Conservation (phyloP, 2,888 invertebrate species). For the Caenorhabditis macrosperma region DNA sequence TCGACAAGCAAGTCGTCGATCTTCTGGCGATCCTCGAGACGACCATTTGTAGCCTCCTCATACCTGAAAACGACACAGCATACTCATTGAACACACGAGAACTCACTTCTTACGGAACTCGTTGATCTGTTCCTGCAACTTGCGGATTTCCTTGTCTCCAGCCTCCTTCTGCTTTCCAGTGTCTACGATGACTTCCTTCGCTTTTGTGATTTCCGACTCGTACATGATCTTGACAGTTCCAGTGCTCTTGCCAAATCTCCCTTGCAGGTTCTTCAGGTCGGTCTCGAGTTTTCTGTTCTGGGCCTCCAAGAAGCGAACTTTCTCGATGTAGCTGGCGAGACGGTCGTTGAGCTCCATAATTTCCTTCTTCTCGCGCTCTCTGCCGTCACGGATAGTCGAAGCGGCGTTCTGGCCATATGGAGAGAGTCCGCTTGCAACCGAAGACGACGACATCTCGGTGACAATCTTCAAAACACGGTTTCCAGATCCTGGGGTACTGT, state of each 20-base stretch:
- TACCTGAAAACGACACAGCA: slow-evolving; percentile 76
- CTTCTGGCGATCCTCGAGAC: slow-evolving; percentile 80
- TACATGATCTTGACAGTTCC: slow-evolving; percentile 73
- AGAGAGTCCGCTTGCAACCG: slow-evolving; percentile 61
- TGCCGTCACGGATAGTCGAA: slow-evolving; percentile 80
- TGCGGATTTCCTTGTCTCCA: slow-evolving; percentile 66
- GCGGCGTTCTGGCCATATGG: slow-evolving; percentile 79
- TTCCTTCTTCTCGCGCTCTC: slow-evolving; percentile 83
- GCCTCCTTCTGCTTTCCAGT: slow-evolving; percentile 64
- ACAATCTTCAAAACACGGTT: slow-evolving; percentile 79
- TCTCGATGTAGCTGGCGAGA: slow-evolving; percentile 83
- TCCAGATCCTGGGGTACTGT: slow-evolving; percentile 60
- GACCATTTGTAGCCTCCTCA: slow-evolving; percentile 77
- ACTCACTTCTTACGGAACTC: slow-evolving; percentile 72
- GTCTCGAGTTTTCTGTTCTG: slow-evolving; percentile 80
- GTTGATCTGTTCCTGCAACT: slow-evolving; percentile 68
- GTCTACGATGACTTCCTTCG: slow-evolving; percentile 72
- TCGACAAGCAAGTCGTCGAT: slow-evolving; percentile 82
- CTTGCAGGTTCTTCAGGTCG: slow-evolving; percentile 78
- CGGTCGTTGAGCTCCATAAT: slow-evolving; percentile 83
- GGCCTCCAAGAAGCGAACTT: slow-evolving; percentile 81
- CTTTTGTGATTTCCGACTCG: slow-evolving; percentile 66
- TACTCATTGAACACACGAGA: no score
- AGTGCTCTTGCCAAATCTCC: slow-evolving; percentile 79
- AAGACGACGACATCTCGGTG: slow-evolving; percentile 74